Conservation (phyloP, 2,888 invertebrate genomes). For the Unio pictorum region DNA sequence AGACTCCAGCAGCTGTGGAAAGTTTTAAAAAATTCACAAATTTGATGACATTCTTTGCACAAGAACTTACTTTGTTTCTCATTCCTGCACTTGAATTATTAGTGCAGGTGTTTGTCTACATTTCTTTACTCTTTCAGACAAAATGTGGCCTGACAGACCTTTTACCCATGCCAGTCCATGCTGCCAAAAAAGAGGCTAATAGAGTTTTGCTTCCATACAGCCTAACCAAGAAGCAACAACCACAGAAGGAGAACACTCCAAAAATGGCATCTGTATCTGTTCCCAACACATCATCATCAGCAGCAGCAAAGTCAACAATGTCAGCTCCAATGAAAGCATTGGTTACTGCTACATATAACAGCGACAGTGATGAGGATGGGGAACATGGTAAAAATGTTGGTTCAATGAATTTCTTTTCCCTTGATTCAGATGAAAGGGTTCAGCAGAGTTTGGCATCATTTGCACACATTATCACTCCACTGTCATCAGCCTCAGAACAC, state of each 20-base stretch:
- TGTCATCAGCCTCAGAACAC: not conserved
- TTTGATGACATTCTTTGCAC: too few relatives aligned
- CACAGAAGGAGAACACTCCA: constrained; percentile 7
- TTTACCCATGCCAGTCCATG: constrained; percentile 59
- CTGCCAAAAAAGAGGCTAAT: constrained; percentile 55
- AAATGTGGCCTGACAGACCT: constrained; percentile 53
- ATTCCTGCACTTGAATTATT: too few relatives aligned
- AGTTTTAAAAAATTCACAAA: too few relatives aligned
- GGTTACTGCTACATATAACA: constrained; percentile 31
- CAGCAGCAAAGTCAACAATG: not conserved
- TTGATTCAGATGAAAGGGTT: constrained; percentile 24
- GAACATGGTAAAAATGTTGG: constrained; percentile 11
- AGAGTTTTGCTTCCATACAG: constrained; percentile 56
- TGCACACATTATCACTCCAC: not conserved
- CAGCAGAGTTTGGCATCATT: constrained; percentile 2
- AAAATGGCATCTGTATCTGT: constrained; percentile 17
- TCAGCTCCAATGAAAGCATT: not conserved
- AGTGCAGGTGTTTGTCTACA: too few relatives aligned
- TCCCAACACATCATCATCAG: constrained; percentile 2
- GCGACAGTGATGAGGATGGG: constrained; percentile 54
- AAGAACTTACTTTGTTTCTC: too few relatives aligned
- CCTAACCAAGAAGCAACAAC: constrained; percentile 35
- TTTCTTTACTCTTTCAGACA: constrained; percentile 32
- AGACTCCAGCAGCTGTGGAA: too few relatives aligned
- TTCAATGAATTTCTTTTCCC: constrained; percentile 46